Percentiles rank a stretch among this genome's conserved stretches.
Evolutionary conservation across 2,113 vertebrate species (phyloP).

Genomic region (Protobothrops flavoviridis): DNA sequence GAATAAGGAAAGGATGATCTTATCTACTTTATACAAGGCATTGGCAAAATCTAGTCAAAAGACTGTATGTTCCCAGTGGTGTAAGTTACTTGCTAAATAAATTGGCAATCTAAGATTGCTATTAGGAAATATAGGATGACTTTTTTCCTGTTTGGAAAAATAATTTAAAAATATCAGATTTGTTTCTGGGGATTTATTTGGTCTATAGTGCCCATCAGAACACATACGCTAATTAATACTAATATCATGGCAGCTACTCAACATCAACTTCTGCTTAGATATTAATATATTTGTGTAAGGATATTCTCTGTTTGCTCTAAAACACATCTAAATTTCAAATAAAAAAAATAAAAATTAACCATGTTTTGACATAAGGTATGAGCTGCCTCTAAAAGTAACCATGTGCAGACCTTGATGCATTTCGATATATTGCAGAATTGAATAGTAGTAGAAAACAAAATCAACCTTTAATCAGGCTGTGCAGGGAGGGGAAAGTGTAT

Average conservation of each 20-base stretch:
- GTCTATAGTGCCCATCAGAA: not conserved
- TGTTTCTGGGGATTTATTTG: not conserved
- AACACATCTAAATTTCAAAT: not conserved
- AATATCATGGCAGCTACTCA: not conserved
- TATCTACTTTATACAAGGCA: not conserved
- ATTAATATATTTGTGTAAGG: not conserved
- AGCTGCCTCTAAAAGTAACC: conserved; percentile 16
- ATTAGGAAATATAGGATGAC: not conserved
- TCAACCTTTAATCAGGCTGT: not conserved
- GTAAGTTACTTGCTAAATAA: not conserved
- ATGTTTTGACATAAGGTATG: not conserved
- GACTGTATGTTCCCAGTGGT: not conserved
- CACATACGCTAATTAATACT: not conserved
- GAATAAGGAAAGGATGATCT: not conserved
- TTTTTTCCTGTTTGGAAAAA: not conserved
- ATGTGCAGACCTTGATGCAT: not conserved
- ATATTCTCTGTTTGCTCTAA: not conserved
- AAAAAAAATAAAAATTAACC: not conserved
- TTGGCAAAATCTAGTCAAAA: not conserved
- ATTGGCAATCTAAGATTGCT: not conserved
- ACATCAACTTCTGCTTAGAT: not conserved
- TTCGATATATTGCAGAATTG: not conserved
- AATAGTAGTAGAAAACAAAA: not conserved
- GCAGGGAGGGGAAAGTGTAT: not conserved
- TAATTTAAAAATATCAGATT: not conserved